A percentile compares a stretch with the other conserved stretches of the same genome.
These are phyloP conservation scores for Drosophila paulistorum DNA, from an alignment of 1,140 invertebrate genomes.

Conservation along the genomic window DNA sequence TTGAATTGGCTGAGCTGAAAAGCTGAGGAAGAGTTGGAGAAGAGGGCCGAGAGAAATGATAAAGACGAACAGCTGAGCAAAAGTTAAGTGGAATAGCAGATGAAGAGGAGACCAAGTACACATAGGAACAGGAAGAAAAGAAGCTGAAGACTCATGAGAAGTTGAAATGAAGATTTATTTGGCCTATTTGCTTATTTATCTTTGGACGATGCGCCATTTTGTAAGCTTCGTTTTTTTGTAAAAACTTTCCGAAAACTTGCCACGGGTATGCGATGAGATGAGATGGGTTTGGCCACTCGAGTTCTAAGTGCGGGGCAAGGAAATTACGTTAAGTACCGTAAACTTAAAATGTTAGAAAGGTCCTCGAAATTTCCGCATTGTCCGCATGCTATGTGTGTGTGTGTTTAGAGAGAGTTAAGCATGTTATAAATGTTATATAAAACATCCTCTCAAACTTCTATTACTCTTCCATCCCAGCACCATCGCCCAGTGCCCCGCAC, in stretches of 20 bases:
- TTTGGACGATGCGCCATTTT: conserved; percentile 49
- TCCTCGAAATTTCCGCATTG: conserved; percentile 33
- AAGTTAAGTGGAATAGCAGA: conserved; percentile 37
- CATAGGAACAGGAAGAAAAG: background rate
- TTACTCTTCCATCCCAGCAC: background rate
- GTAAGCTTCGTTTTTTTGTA: conserved; percentile 36
- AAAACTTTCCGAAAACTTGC: conserved; percentile 41
- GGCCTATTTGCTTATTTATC: conserved; percentile 80
- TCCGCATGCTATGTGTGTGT: background rate
- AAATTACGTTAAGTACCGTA: conserved; percentile 69
- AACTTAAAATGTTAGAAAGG: conserved; percentile 55
- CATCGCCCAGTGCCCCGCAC: background rate
- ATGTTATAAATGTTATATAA: conserved; percentile 61
- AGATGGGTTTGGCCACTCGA: conserved; percentile 15
- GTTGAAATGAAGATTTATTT: conserved; percentile 81
- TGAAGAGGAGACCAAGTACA: conserved; percentile 4
- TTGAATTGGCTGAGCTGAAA: conserved; percentile 64
- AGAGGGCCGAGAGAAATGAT: conserved; percentile 1
- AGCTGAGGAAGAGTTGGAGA: background rate
- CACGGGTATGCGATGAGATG: conserved; percentile 4
- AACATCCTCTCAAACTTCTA: conserved; percentile 34
- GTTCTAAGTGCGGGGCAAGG: conserved; percentile 25
- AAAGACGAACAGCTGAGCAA: conserved; percentile 45
- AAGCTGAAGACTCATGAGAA: conserved; percentile 62
- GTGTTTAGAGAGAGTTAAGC: conserved; percentile 51